Percentiles rank a stretch among this genome's conserved stretches.
Evolutionary conservation across 1,140 invertebrate species (phyloP).

Genomic region (Drosophila navojoa): DNA sequence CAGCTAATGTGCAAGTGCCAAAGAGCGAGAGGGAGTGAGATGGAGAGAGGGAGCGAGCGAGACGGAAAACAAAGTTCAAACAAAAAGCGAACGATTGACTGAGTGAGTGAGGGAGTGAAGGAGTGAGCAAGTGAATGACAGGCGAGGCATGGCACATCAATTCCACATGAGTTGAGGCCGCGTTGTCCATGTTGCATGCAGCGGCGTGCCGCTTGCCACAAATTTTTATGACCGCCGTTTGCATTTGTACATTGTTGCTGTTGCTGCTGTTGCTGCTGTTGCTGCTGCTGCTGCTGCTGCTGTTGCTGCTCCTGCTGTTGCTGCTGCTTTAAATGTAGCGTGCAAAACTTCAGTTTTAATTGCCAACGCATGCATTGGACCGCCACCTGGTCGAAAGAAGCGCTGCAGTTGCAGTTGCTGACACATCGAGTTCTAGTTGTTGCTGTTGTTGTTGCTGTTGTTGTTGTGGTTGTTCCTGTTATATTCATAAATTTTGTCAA

Average conservation of each 20-base stretch:
- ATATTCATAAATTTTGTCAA: constrained; percentile 69
- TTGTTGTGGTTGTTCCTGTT: constrained; percentile 9
- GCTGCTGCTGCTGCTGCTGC: constrained; percentile 33
- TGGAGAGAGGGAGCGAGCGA: background rate
- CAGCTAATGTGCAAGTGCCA: constrained; percentile 53
- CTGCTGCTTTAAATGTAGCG: constrained; percentile 73
- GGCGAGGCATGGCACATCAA: constrained; percentile 77
- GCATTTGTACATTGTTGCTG: constrained; percentile 74
- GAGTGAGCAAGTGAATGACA: constrained; percentile 54
- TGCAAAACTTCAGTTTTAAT: constrained; percentile 81
- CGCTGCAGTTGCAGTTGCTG: background rate
- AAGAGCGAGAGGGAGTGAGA: background rate
- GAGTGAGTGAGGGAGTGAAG: constrained; percentile 25
- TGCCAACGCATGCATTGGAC: constrained; percentile 78
- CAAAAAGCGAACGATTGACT: constrained; percentile 40
- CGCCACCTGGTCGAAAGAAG: constrained; percentile 50
- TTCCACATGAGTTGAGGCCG: constrained; percentile 77
- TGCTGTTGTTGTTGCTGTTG: background rate
- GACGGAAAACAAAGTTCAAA: constrained; percentile 76
- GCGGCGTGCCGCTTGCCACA: constrained; percentile 60
- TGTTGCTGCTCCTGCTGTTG: constrained; percentile 46
- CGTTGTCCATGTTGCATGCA: constrained; percentile 39
- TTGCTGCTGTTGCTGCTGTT: constrained; percentile 7
- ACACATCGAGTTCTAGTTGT: constrained; percentile 4
- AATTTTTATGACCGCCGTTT: constrained; percentile 71